Conservation (phyloP, 2,797 vertebrate species). For the Alcedo quadribrachys region DNA sequence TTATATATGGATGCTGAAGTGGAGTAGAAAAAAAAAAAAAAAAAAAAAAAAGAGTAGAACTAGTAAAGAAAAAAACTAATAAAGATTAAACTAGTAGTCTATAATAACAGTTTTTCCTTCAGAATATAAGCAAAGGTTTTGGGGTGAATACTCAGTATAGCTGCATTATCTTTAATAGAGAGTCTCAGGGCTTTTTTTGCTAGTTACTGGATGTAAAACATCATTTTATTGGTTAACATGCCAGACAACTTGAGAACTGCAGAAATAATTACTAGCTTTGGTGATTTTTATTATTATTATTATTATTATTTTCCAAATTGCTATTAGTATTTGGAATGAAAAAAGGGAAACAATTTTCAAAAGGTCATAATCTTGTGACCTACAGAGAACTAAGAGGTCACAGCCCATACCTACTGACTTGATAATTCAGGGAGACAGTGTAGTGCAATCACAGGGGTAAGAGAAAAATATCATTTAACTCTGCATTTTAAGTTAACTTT, state of each 20-base stretch:
- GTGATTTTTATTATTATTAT: too few species aligned
- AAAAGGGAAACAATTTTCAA: not conserved
- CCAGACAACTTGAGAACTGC: not conserved
- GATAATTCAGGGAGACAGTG: slow-evolving; percentile 69
- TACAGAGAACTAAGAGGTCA: slow-evolving; percentile 65
- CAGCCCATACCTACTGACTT: slow-evolving; percentile 62
- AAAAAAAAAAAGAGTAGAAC: not conserved
- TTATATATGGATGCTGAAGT: not conserved
- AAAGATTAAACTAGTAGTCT: not conserved
- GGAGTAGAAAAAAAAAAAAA: not conserved
- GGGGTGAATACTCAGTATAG: not conserved
- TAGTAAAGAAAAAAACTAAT: not conserved
- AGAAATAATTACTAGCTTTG: not conserved
- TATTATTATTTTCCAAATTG: not conserved
- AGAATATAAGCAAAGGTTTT: not conserved
- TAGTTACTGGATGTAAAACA: not conserved
- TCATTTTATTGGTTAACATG: not conserved
- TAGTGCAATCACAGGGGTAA: slow-evolving; percentile 4
- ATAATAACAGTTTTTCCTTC: not conserved
- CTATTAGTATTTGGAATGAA: not conserved
- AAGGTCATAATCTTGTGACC: slow-evolving; percentile 80
- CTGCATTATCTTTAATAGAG: not conserved
- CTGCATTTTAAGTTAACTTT: not conserved
- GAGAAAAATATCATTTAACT: not conserved
- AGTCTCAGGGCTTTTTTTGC: not conserved